Evolutionary conservation across 2,797 vertebrate genomes (phyloP), one percentile per base, ranked within the genome.

Genomic region (Arremon brunneinucha): DNA sequence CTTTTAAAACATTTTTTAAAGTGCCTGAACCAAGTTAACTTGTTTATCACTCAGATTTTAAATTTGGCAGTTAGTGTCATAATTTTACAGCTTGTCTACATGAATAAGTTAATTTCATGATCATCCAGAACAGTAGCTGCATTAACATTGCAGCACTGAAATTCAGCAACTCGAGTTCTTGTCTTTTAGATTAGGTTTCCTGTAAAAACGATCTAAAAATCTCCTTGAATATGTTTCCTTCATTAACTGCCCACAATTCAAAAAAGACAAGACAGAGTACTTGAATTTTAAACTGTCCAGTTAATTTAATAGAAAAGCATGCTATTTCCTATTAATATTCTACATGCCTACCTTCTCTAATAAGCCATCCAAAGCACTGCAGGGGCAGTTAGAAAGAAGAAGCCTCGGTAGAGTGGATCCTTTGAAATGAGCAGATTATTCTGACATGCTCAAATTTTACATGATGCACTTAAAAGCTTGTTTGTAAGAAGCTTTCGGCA

Each of bases 21-120:
- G 91, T 55, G 10, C 23, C 26, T 87, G 39, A 72, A 89, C 32
- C 32, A 90, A 52, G 68, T 87, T 89, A 68, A 77, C 91, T 96
- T 94, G 62, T 96, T 96, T 97, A 94, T 49, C 47, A 59, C 53
- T 50, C 39, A 50, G 79, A 94, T 96, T 90, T 97, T 94, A 96
- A 94, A 95, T 97, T 93, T 92, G 90, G 35, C 55, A 94, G 35
- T 76, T 86, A 71, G 64, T 21, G 7, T 49, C 22, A 59, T 70
- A 94, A 90, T 95, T 85, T 95, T 67, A 72, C 83, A 87, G 35
- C n/a, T 92, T 78, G 75, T 72, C 68, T 72, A 95, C 79, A 90
- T 93, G 96, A 86, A 94, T 89, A 90, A 75, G 56, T 49, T 90
- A 15, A 65, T 92, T 97, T 97, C 91, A 85, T 52, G 88, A 65